Percentiles rank a stretch among this genome's conserved stretches.
Evolutionary conservation across 2,797 vertebrate genomes (phyloP).

Genomic region (Cynopterus sphinx): DNA sequence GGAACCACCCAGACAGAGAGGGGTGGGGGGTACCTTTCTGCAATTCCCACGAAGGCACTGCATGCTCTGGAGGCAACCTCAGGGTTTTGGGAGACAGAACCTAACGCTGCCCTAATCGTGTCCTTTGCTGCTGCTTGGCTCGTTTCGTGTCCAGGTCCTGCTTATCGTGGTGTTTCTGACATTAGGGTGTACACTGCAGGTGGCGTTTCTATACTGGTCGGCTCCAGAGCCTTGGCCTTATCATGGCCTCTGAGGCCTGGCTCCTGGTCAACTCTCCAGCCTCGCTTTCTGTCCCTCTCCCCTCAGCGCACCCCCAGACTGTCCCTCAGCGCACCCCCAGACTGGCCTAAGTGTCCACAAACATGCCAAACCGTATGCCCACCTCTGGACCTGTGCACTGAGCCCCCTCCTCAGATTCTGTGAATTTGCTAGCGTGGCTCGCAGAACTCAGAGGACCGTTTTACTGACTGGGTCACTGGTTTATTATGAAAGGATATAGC

Average conservation of each 20-base stretch:
- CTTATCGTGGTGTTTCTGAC: neutral
- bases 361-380: neutral
- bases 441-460: neutral
- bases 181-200: neutral
- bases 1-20: neutral
- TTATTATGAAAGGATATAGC: neutral
- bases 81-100: neutral
- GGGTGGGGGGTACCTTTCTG: neutral
- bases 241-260: neutral
- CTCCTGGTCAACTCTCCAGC: neutral
- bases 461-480: neutral
- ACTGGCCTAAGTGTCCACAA: neutral
- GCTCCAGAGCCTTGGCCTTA: neutral
- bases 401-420: neutral
- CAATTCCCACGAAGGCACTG: neutral
- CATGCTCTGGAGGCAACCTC: neutral
- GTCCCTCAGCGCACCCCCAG: neutral
- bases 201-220: neutral
- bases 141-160: neutral
- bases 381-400: neutral
- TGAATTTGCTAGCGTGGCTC: too few species aligned
- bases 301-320: too few species aligned
- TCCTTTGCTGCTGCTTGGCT: neutral
- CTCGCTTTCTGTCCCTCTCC: neutral
- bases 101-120: neutral